Evolutionary conservation across 2,797 vertebrate genomes (phyloP).

Genomic region (Rhynchonycteris naso): DNA sequence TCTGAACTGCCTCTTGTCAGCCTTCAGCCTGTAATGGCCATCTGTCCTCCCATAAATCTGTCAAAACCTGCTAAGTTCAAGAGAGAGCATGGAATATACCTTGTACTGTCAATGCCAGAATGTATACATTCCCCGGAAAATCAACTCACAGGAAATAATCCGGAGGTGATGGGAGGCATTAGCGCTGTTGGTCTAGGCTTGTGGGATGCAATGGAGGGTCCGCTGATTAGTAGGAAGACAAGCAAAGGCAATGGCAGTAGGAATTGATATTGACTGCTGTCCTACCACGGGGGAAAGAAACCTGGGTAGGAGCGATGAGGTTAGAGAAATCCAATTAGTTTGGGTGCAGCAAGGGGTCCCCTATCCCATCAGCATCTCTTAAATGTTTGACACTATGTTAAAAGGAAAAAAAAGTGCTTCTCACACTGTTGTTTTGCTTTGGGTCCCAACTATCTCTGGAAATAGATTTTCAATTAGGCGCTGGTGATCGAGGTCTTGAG

Average conservation of each 20-base stretch:
- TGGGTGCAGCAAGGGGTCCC: background rate
- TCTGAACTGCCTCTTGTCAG: slow-evolving; percentile 98
- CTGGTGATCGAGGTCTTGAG: background rate
- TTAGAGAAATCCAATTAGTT: slow-evolving; percentile 37
- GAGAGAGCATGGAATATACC: slow-evolving; percentile 89
- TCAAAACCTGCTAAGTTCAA: slow-evolving; percentile 89
- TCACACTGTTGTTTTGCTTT: background rate
- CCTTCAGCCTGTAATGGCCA: slow-evolving; percentile 96
- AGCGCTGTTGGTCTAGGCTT: slow-evolving; percentile 78
- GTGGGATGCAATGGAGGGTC: slow-evolving; percentile 75
- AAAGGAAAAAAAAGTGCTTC: background rate
- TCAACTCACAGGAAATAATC: slow-evolving; percentile 76
- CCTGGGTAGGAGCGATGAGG: background rate
- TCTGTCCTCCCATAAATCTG: slow-evolving; percentile 98
- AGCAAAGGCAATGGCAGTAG: slow-evolving; percentile 28
- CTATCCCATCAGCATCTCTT: background rate
- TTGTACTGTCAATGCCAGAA: slow-evolving; percentile 84
- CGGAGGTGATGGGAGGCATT: slow-evolving; percentile 75
- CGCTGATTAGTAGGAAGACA: slow-evolving; percentile 75
- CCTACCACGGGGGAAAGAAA: background rate
- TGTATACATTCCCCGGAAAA: slow-evolving; percentile 81
- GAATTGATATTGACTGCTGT: slow-evolving; percentile 6
- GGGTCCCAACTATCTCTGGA: background rate
- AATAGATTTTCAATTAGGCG: slow-evolving; percentile 39
- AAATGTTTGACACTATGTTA: slow-evolving; percentile 33